Percentiles rank a stretch among this genome's conserved stretches.
Conservation (phyloP, 2,888 invertebrate species). For the Rhyacophila evoluta region DNA sequence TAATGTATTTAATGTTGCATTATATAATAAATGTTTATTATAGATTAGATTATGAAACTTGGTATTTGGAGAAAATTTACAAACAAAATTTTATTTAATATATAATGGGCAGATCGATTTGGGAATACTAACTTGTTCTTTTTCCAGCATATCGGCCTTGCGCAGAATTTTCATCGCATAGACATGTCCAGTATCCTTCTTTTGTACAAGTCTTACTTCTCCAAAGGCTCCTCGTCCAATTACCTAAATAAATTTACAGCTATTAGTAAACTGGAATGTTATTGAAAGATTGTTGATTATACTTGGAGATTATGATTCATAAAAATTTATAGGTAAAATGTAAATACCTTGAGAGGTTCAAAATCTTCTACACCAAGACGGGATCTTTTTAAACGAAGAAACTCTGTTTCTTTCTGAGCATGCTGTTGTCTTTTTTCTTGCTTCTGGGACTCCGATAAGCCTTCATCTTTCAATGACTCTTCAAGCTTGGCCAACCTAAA, state of each 20-base stretch:
- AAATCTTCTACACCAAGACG: constrained; percentile 98
- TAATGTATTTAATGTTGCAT: no score
- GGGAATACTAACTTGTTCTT: constrained; percentile 85
- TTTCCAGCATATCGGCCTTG: constrained; percentile 99
- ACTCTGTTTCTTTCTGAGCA: constrained; percentile 99
- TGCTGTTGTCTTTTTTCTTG: constrained; percentile 95
- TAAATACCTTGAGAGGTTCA: constrained; percentile 90
- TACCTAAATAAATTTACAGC: constrained; percentile 62
- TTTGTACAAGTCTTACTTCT: constrained; percentile 97
- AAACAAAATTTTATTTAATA: no score
- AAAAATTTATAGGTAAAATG: no score
- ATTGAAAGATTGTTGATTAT: no score
- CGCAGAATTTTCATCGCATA: constrained; percentile 99
- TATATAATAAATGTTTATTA: no score
- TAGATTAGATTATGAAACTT: no score
- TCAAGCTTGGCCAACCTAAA: constrained; percentile 89
- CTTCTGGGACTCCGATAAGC: constrained; percentile 93
- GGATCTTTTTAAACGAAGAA: constrained; percentile 94
- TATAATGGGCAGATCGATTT: no score
- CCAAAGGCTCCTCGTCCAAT: constrained; percentile 95
- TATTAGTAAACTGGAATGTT: no score
- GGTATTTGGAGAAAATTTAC: no score
- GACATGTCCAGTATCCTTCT: constrained; percentile 99
- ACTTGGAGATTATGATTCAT: no score
- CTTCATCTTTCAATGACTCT: constrained; percentile 96